Evolutionary conservation across 2,113 vertebrate genomes (phyloP).

Genomic region (Asarcornis scutulata): DNA sequence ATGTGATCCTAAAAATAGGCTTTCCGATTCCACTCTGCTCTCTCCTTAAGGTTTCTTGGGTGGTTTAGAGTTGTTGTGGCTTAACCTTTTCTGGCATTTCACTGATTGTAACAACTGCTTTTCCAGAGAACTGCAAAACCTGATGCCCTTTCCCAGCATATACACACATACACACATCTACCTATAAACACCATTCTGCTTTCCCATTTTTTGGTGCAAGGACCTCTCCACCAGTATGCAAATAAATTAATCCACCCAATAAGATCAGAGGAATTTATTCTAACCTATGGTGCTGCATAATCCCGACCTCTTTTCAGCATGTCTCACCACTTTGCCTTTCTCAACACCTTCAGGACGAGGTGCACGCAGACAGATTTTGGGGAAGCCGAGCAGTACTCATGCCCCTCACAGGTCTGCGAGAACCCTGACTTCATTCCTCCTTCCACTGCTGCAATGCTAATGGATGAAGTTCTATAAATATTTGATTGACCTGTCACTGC

Average conservation of each 20-base stretch:
- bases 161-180: constrained; percentile 9
- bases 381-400: fast-evolving
- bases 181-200: not conserved
- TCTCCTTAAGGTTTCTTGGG: constrained; percentile 46
- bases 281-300: not conserved
- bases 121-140: constrained; percentile 57
- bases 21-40: constrained; percentile 50
- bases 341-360: not conserved
- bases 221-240: not conserved
- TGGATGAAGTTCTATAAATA: constrained; percentile 69
- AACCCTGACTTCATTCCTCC: constrained; percentile 4
- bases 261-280: constrained; percentile 31
- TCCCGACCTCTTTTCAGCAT: not conserved
- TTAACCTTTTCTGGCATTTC: constrained; percentile 79
- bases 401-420: not conserved
- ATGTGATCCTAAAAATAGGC: constrained; percentile 72
- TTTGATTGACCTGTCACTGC: constrained; percentile 73
- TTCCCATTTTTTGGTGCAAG: not conserved
- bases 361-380: not conserved
- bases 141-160: constrained; percentile 56
- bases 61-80: constrained; percentile 37
- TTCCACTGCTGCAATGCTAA: constrained; percentile 45
- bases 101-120: constrained; percentile 67
- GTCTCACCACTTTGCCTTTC: not conserved
- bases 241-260: not conserved